Evolutionary conservation across 2,888 invertebrate species (phyloP), one percentile per base, ranked within the genome.

Genomic region (Protodeltote pygarga): DNA sequence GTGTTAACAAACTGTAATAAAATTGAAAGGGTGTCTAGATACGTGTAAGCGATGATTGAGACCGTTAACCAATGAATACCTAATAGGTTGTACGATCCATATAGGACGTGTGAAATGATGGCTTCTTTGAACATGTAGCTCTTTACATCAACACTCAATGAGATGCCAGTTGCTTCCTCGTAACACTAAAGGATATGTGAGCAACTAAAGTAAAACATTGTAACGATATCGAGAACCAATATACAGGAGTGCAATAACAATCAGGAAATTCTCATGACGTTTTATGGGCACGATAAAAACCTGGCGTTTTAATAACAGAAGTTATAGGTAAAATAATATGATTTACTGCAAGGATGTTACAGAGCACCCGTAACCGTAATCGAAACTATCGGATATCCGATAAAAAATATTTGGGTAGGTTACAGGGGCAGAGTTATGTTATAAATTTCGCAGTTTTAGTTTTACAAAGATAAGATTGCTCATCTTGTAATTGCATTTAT

Each of bases 201-300:
- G 47, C 62, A 42, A 53, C 40, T 38, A 33, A 63, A 48, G 62
- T 54, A 57, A 61, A 69, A 79, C 81, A 73, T 75, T 80, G 81
- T 80, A 78, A 67, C 55, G 45, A 59, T 53, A 65, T 60, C 49
- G 54, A 57, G 65, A 62, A 67, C 57, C 72, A 75, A 81, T 83
- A 80, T 81, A 79, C 54, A 62, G 53, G 65, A 76, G 75, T 70
- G 77, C 75, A 78, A 73, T 81, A 81, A 78, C 77, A 76, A 83
- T 85, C 80, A 80, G 79, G 79, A 81, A 81, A 77, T n/a, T 59
- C 65, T 63, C 72, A 73, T 77, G 67, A 44, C 51, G 70, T 67
- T 87, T 86, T 83, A 85, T 76, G 75, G 68, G 67, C 65, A 61
- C 67, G 62, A 42, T 66, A 79, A 85, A 83, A 85, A 75, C 48